Conservation (phyloP, 2,888 invertebrate species). For the Cerceris ruficornis region DNA sequence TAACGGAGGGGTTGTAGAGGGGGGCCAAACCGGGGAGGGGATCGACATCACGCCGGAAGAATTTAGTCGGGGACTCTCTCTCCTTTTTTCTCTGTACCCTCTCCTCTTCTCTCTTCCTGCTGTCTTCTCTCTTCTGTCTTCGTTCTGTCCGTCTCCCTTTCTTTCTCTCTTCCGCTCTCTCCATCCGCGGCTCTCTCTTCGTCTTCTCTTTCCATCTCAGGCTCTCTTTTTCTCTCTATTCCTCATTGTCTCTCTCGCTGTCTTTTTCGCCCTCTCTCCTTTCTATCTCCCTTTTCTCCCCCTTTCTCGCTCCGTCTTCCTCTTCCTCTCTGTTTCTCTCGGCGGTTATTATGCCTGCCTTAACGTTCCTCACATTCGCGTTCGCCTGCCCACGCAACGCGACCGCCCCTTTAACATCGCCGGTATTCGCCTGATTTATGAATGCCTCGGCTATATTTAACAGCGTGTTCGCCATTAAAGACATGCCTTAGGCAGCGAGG, state of each 20-base stretch:
- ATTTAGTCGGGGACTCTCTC: slow-evolving; percentile 61
- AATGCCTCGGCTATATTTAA: slow-evolving; percentile 75
- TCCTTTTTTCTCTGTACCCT: slow-evolving; percentile 1
- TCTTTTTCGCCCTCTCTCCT: too few species aligned
- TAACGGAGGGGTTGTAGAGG: slow-evolving; percentile 3
- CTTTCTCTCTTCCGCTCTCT: slow-evolving; percentile 6
- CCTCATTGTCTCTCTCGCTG: too few species aligned
- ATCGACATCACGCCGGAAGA: slow-evolving; percentile 56
- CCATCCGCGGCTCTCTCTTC: slow-evolving; percentile 2
- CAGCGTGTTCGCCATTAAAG: slow-evolving; percentile 74
- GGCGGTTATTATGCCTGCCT: slow-evolving; percentile 67
- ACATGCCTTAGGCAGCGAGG: slow-evolving; percentile 70
- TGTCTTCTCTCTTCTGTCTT: too few species aligned
- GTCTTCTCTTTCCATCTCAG: too few species aligned
- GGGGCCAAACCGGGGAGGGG: slow-evolving; percentile 10
- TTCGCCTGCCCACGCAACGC: slow-evolving; percentile 70
- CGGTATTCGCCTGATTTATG: slow-evolving; percentile 76
- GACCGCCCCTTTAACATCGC: slow-evolving; percentile 75
- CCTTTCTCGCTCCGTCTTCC: background rate
- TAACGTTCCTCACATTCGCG: slow-evolving; percentile 69
- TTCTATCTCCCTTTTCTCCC: too few species aligned
- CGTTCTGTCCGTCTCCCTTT: background rate
- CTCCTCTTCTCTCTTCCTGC: background rate
- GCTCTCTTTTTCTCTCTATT: too few species aligned
- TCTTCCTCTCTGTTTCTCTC: slow-evolving; percentile 7